Conservation (phyloP, 2,113 vertebrate genomes). For the Syrrhaptes paradoxus region DNA sequence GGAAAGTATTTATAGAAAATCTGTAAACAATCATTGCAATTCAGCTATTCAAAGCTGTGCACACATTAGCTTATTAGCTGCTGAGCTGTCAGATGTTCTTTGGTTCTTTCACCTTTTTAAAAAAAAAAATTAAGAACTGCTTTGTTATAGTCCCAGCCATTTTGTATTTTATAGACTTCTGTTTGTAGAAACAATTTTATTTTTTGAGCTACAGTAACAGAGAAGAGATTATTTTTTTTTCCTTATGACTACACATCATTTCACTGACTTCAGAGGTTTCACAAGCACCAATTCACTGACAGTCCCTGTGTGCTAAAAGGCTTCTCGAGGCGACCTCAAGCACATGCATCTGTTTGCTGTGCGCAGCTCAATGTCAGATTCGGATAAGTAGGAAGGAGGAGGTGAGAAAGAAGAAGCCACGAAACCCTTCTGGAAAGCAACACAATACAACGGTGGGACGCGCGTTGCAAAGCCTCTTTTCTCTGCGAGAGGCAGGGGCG, state of each 20-base stretch:
- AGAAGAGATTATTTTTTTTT: background rate
- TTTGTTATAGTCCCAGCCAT: constrained; percentile 12
- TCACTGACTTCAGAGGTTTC: constrained; percentile 29
- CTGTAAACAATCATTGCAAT: constrained; percentile 26
- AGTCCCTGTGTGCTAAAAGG: background rate
- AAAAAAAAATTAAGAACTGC: background rate
- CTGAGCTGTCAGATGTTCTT: constrained; percentile 1
- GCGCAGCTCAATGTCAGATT: background rate
- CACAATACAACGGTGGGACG: background rate
- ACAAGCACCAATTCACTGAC: background rate
- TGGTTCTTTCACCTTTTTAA: background rate
- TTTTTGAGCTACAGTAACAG: background rate
- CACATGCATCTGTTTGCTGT: background rate
- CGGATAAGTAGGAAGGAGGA: background rate
- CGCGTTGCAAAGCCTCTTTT: background rate
- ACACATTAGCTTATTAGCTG: background rate
- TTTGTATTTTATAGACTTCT: background rate
- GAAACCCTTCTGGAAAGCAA: background rate
- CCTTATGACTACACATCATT: background rate
- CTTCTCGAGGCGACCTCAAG: background rate
- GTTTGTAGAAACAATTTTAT: constrained; percentile 15
- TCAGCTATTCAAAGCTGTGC: background rate
- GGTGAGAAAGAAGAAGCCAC: background rate
- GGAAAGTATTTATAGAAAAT: constrained; percentile 55
- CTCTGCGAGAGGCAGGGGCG: background rate